phyloP scores from a whole-genome alignment of 2,113 vertebrate species.

The Athene noctua region DNA sequence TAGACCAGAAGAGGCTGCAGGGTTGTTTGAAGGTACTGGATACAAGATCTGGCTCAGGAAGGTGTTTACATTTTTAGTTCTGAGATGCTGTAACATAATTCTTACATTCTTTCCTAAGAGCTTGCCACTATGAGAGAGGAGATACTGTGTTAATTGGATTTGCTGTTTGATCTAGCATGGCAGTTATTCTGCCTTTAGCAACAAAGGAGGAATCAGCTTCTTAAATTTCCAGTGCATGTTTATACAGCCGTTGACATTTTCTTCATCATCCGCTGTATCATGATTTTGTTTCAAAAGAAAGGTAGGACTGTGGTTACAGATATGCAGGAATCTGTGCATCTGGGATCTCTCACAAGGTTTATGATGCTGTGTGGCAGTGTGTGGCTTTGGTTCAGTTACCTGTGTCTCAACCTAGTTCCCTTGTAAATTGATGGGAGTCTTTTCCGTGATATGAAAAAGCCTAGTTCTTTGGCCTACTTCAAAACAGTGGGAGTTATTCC shows the following conservation, averaged over 20 bases:
- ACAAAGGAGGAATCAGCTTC: conserved; percentile 5
- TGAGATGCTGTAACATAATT: not conserved
- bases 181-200: not conserved
- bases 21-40: not conserved
- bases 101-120: not conserved
- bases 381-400: not conserved
- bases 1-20: not conserved
- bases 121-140: not conserved
- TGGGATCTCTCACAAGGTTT: not conserved
- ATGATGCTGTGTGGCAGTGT: not conserved
- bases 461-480: not conserved
- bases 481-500: not conserved
- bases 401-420: not conserved
- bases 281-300: conserved; percentile 5
- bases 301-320: not conserved
- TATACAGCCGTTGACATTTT: not conserved
- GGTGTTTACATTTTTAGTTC: not conserved
- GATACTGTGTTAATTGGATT: conserved; percentile 31
- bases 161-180: conserved; percentile 31
- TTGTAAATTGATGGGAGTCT: not conserved
- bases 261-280: not conserved
- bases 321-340: not conserved
- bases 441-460: not conserved
- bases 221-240: conserved; percentile 19
- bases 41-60: not conserved